These are phyloP conservation scores for Lomographa bimaculata DNA, from an alignment of 2,888 invertebrate genomes.

Conservation along the genomic window DNA sequence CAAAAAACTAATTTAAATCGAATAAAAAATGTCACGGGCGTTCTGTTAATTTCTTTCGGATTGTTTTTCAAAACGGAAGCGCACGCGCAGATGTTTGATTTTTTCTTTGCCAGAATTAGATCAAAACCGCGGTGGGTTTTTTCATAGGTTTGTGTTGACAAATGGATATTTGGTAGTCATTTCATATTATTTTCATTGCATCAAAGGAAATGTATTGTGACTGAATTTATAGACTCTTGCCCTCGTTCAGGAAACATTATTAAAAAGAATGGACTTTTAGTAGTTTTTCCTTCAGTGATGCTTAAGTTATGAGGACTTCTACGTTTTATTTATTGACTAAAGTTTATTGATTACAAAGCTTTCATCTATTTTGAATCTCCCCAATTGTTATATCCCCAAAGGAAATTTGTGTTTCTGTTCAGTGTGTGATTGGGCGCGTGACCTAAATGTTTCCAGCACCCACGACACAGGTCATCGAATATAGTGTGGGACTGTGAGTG, in stretches of 20 bases:
- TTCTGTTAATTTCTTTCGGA: slow-evolving; percentile 44
- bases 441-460: too few relatives aligned
- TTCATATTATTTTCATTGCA: slow-evolving; percentile 50
- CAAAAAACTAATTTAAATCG: slow-evolving; percentile 33
- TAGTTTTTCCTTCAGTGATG: slow-evolving; percentile 22
- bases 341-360: slow-evolving; percentile 1
- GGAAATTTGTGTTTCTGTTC: too few relatives aligned
- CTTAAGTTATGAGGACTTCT: slow-evolving; percentile 11
- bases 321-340: slow-evolving; percentile 22
- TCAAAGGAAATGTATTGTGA: slow-evolving; percentile 51
- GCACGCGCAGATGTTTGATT: slow-evolving; percentile 51
- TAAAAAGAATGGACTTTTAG: slow-evolving; percentile 30
- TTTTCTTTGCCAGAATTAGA: slow-evolving; percentile 53
- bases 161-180: slow-evolving; percentile 44
- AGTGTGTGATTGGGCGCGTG: too few relatives aligned
- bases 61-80: slow-evolving; percentile 58
- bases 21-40: slow-evolving; percentile 45
- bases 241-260: slow-evolving; percentile 50
- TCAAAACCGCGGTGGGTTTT: slow-evolving; percentile 39
- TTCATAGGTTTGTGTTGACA: slow-evolving; percentile 52
- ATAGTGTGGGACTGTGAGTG: too few relatives aligned
- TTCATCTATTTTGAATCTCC: too few relatives aligned
- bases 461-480: too few relatives aligned
- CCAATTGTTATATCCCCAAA: too few relatives aligned
- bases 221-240: slow-evolving; percentile 49